These are phyloP conservation scores for Orchestia grillus DNA, from an alignment of 1,140 invertebrate genomes.

Conservation along the genomic window DNA sequence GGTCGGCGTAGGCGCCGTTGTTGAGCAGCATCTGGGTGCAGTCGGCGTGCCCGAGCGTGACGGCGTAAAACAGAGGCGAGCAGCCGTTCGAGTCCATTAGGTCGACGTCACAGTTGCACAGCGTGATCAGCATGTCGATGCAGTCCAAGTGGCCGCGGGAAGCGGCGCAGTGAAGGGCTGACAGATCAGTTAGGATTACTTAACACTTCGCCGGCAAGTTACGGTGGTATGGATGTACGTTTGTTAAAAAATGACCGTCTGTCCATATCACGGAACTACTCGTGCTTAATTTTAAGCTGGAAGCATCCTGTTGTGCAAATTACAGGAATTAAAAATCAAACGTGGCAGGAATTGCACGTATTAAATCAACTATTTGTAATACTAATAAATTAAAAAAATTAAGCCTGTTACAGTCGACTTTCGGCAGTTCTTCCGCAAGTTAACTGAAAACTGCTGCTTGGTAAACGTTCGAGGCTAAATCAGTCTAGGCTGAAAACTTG, in stretches of 20 bases:
- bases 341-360: no score
- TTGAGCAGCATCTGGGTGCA: constrained; percentile 90
- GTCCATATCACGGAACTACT: no score
- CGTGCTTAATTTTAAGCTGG: no score
- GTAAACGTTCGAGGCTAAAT: background rate
- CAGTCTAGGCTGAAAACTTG: background rate
- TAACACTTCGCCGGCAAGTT: no score
- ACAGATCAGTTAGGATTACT: constrained; percentile 68
- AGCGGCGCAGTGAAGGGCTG: constrained; percentile 94
- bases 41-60: constrained; percentile 94
- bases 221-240: no score
- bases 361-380: no score
- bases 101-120: constrained; percentile 89
- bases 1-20: constrained; percentile 89
- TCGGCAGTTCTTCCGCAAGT: background rate
- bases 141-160: constrained; percentile 90
- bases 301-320: no score
- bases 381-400: no score
- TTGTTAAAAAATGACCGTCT: no score
- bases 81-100: constrained; percentile 89
- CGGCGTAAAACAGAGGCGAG: constrained; percentile 95
- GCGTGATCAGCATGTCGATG: constrained; percentile 88
- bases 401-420: no score
- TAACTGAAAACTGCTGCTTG: background rate
- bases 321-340: no score